These are phyloP conservation scores for Hippocampus zosterae DNA, from an alignment of 2,113 vertebrate species.

Conservation along the genomic window DNA sequence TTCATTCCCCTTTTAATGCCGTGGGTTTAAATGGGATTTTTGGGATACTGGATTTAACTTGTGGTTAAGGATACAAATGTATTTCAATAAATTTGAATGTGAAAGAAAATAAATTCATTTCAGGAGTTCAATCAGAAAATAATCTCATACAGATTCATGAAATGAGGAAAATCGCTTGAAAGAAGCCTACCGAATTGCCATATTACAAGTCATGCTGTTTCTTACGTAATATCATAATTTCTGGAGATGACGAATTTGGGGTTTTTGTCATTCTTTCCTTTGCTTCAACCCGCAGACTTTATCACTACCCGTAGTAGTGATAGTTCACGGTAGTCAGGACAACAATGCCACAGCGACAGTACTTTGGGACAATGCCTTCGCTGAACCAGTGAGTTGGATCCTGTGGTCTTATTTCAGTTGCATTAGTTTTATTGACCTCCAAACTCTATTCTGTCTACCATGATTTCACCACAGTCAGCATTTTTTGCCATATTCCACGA, in stretches of 20 bases:
- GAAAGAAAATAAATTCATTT: background rate
- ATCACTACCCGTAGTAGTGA: constrained; percentile 92
- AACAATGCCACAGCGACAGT: constrained; percentile 93
- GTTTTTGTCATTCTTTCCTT: background rate
- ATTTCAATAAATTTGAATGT: background rate
- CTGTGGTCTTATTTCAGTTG: background rate
- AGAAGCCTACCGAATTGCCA: too few species aligned
- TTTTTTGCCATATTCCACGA: too few species aligned
- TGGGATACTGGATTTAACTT: background rate
- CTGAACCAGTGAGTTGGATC: constrained; percentile 78
- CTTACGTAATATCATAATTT: background rate
- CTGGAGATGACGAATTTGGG: background rate
- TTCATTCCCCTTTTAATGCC: background rate
- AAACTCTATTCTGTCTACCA: too few species aligned
- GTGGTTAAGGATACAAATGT: background rate
- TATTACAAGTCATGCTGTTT: background rate
- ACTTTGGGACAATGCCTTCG: constrained; percentile 94
- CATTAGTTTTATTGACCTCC: too few species aligned
- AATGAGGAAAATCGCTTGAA: too few species aligned
- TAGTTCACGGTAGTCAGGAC: constrained; percentile 94
- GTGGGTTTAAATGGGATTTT: background rate
- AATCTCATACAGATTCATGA: too few species aligned
- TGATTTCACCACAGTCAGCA: too few species aligned
- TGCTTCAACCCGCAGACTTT: constrained; percentile 73
- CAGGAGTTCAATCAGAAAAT: too few species aligned